phyloP scores from a whole-genome alignment of 2,113 vertebrate species.

The Tragelaphus scriptus region DNA sequence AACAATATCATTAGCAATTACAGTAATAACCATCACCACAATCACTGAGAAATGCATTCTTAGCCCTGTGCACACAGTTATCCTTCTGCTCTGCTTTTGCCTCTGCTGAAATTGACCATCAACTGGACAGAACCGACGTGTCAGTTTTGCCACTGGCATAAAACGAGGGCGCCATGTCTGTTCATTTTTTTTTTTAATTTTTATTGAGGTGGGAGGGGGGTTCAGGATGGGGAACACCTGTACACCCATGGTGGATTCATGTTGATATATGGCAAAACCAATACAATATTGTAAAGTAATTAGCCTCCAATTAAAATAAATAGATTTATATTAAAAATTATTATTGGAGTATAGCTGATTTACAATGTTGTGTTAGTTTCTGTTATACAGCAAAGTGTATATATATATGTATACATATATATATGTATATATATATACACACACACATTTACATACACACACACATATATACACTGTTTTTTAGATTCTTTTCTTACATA shows the following conservation, averaged over 20 bases:
- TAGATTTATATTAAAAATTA: neutral
- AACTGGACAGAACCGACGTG: neutral
- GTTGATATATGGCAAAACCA: no score
- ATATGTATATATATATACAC: no score
- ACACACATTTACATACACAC: neutral
- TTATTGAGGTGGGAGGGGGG: no score
- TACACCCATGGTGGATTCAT: no score
- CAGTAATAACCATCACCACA: neutral
- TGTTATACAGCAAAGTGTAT: neutral
- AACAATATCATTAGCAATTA: neutral
- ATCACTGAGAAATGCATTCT: neutral
- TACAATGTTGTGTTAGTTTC: neutral
- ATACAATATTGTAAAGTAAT: no score
- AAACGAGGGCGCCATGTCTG: neutral
- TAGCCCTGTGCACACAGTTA: rapidly evolving
- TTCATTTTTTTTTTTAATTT: neutral
- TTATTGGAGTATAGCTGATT: neutral
- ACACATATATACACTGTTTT: neutral
- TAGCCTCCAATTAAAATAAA: no score
- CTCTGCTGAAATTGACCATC: neutral
- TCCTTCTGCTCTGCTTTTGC: neutral
- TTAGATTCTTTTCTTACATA: neutral
- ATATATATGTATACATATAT: no score
- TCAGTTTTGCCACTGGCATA: neutral
- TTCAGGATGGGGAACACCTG: no score